A percentile compares a stretch with the other conserved stretches of the same genome.
Evolutionary conservation across 2,797 vertebrate species (phyloP).

Genomic region (Tympanoctomys barrerae): DNA sequence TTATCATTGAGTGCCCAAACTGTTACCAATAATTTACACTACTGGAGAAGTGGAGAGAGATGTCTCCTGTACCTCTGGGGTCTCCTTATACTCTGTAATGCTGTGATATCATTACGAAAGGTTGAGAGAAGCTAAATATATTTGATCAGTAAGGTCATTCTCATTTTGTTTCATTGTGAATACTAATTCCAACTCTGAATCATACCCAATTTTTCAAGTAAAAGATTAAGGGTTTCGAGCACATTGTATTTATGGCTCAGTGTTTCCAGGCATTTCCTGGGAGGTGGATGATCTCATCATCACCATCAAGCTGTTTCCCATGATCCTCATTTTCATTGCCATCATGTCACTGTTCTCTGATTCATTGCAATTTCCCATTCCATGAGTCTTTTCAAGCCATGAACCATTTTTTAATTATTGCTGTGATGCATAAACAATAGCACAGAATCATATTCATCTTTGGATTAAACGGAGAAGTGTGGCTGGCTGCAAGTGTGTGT

Average conservation of each 20-base stretch:
- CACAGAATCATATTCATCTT: neutral
- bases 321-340: neutral
- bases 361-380: neutral
- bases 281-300: neutral
- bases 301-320: no score
- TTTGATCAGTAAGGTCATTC: neutral
- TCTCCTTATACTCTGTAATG: neutral
- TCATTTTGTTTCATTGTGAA: conserved; percentile 44
- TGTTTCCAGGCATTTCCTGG: neutral
- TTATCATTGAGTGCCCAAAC: neutral
- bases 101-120: neutral
- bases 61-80: neutral
- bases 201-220: conserved; percentile 31
- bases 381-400: neutral
- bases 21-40: neutral
- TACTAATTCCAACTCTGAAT: conserved; percentile 5
- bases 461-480: neutral
- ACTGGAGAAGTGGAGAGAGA: neutral
- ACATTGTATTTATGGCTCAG: neutral
- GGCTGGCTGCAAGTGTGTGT: neutral
- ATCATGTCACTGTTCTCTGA: neutral
- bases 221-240: conserved; percentile 34
- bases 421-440: neutral
- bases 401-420: neutral
- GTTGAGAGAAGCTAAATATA: neutral